A percentile compares a stretch with the other conserved stretches of the same genome.
These are phyloP conservation scores for Eulemur rufifrons DNA, from an alignment of 2,113 vertebrate species.

Conservation along the genomic window DNA sequence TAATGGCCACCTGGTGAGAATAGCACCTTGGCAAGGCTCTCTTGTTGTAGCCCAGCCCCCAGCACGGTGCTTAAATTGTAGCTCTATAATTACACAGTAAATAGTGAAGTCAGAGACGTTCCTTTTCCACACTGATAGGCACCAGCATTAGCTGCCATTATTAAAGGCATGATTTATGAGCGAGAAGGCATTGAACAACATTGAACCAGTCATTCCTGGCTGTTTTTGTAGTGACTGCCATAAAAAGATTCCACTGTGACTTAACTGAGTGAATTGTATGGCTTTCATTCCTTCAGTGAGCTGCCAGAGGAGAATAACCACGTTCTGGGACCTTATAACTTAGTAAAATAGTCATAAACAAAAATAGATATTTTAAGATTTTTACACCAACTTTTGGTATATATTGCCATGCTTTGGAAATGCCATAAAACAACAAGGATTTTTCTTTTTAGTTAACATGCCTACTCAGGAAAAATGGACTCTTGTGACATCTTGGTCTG, in stretches of 20 bases:
- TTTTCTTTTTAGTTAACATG: background rate
- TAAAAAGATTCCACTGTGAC: background rate
- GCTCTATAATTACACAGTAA: background rate
- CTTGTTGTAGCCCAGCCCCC: too few species aligned
- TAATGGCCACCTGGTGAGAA: background rate
- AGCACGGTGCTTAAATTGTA: background rate
- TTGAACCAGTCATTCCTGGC: background rate
- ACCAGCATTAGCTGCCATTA: background rate
- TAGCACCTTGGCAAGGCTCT: too few species aligned
- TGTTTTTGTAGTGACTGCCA: background rate
- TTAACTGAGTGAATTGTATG: background rate
- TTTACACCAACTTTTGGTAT: background rate
- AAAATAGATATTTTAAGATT: background rate
- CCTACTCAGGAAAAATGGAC: background rate
- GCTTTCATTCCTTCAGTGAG: background rate
- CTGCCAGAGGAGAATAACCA: background rate
- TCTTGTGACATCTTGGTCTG: background rate
- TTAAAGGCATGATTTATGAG: background rate
- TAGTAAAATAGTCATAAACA: background rate
- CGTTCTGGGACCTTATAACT: background rate
- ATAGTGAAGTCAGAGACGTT: background rate
- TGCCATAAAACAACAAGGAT: background rate
- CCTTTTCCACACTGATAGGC: background rate
- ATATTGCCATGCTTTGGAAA: background rate
- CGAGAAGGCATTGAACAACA: background rate